Conservation (phyloP, 2,797 vertebrate genomes). For the Varecia variegata region DNA sequence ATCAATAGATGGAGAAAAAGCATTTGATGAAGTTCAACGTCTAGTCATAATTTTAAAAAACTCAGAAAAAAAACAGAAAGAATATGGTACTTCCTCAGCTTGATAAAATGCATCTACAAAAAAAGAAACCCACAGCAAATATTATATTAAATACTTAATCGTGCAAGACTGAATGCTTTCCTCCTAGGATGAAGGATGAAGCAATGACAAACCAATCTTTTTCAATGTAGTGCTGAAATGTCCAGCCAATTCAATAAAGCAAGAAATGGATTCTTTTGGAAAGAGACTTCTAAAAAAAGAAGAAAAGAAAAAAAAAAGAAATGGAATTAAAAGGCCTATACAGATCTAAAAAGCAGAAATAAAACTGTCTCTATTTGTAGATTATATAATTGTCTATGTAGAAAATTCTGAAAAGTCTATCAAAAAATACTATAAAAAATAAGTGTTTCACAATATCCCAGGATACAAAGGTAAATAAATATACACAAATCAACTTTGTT, state of each 20-base stretch:
- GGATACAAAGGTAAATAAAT: background rate
- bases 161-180: background rate
- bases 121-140: background rate
- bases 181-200: background rate
- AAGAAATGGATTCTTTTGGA: background rate
- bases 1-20: background rate
- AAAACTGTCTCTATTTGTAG: background rate
- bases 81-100: background rate
- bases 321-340: background rate
- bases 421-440: background rate
- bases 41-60: background rate
- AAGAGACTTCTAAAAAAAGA: too few species aligned
- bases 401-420: background rate
- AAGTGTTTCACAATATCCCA: background rate
- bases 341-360: background rate
- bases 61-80: background rate
- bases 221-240: background rate
- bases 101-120: background rate
- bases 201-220: background rate
- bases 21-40: background rate
- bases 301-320: background rate
- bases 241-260: background rate
- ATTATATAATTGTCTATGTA: background rate
- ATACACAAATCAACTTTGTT: background rate
- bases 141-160: background rate